A percentile compares a stretch with the other conserved stretches of the same genome.
phyloP scores from a whole-genome alignment of 2,797 vertebrate genomes.

The Acipenser transmontanus region DNA sequence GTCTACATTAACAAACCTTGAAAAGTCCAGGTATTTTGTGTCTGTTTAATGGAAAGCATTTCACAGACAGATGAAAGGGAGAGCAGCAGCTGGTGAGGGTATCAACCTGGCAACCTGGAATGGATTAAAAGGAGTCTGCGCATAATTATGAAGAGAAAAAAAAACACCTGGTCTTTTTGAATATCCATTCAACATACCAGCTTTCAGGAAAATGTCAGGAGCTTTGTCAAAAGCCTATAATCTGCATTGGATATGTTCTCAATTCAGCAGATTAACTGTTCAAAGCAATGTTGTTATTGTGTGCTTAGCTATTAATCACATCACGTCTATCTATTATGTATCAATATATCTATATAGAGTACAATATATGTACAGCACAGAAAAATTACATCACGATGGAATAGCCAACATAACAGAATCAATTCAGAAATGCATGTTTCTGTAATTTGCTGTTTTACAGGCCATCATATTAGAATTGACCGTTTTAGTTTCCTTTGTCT shows the following conservation, averaged over 20 bases:
- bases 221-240: neutral
- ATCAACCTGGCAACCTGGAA: slow-evolving; percentile 25
- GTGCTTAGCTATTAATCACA: too few species aligned
- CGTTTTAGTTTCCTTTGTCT: too few species aligned
- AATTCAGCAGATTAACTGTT: neutral
- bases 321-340: too few species aligned
- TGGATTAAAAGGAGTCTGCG: slow-evolving; percentile 12
- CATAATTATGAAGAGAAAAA: slow-evolving; percentile 18
- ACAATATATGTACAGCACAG: too few species aligned
- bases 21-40: slow-evolving; percentile 1
- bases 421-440: too few species aligned
- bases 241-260: slow-evolving; percentile 5
- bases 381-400: too few species aligned
- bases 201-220: slow-evolving; percentile 12
- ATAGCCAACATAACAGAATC: too few species aligned
- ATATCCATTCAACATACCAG: slow-evolving; percentile 25
- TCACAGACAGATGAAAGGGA: slow-evolving; percentile 12
- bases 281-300: too few species aligned
- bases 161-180: slow-evolving; percentile 17
- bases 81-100: slow-evolving; percentile 33
- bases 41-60: slow-evolving; percentile 21
- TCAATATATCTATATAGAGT: too few species aligned
- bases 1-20: too few species aligned
- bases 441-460: too few species aligned
- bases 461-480: too few species aligned